Base-by-base conservation (phyloP, 2,797 vertebrate species). In the Epinephelus awoara region DNA sequence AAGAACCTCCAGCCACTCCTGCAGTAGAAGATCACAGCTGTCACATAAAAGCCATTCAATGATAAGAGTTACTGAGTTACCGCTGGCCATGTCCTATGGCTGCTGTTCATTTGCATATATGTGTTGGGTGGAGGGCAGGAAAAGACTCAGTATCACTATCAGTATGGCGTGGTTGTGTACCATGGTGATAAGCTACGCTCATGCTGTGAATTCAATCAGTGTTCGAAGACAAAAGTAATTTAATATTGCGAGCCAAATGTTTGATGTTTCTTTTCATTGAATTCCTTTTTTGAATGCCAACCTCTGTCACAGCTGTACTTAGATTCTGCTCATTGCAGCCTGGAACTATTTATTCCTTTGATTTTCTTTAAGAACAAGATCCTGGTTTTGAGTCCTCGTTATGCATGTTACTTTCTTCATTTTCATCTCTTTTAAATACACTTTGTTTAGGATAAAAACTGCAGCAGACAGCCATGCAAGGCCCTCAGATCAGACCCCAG, bases 1-100 rank as follows among this genome's bases (percentile, higher is more conserved):
- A 17, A 88, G 71, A 67, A 85, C 9, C 9, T 89, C 76, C 18
- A 77, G 72, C 80, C 74, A 85, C 46, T 84, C 78, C 90, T 91
- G 72, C 55, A 75, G 19, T 2, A 13, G 8, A 2, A 71, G 15
- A 73, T 42, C 3, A 85, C 3, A 56, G 13, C 25, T 15, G 19
- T 72, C 63, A 82, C 11, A 9, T 52, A 25, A 62, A 67, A 40
- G 27, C 10, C 44, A 23, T 52, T 11, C 46, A 42, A 34, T 29
- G 15, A 55, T 9, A 52, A 1, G 1, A 21, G 7, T 46, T 17
- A 5, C 14, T 56, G 18, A 23, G 23, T n/a, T 23, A 51, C 15
- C 55, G 46, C 2, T 21, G 42, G 64, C n/a, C 27, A 13, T 9
- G 5, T n/a, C 66, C 42, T 63, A 17, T 27, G n/a, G 18, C 51